Conservation (phyloP, 1,140 invertebrate genomes). For the Leptoteleia sp. region DNA sequence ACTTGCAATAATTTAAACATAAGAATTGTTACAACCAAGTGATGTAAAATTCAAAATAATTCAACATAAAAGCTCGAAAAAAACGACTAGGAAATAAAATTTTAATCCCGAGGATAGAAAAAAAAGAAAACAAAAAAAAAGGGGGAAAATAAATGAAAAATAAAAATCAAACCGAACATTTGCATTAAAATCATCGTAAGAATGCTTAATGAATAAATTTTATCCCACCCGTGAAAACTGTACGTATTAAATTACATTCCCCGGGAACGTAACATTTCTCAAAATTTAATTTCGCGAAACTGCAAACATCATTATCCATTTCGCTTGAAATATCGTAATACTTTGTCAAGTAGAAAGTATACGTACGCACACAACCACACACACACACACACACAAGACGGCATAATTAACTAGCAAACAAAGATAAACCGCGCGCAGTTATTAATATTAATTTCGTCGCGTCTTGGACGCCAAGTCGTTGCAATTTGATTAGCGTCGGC, state of each 20-base stretch:
- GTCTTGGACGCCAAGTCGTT: conserved; percentile 16
- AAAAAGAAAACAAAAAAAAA: too few species aligned
- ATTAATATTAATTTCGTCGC: conserved; percentile 40
- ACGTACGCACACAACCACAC: conserved; percentile 5
- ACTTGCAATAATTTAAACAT: too few species aligned
- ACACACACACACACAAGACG: conserved; percentile 14
- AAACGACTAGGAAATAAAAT: too few species aligned
- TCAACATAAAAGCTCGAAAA: too few species aligned
- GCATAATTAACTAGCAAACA: conserved; percentile 36
- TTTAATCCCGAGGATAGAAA: too few species aligned
- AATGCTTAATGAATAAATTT: background rate
- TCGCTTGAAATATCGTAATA: conserved; percentile 20
- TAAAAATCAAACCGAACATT: too few species aligned
- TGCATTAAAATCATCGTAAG: too few species aligned
- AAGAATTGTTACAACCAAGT: too few species aligned
- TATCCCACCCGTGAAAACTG: background rate
- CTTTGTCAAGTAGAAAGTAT: conserved; percentile 34
- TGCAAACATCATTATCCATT: conserved; percentile 46
- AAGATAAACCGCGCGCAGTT: conserved; percentile 38
- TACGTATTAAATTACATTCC: conserved; percentile 3
- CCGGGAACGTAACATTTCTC: conserved; percentile 18
- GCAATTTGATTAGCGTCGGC: background rate
- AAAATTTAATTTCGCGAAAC: conserved; percentile 37
- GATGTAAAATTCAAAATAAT: too few species aligned
- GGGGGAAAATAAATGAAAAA: too few species aligned